Percentiles rank a stretch among this genome's conserved stretches.
phyloP scores from a whole-genome alignment of 2,113 vertebrate genomes.

The Fulmarus glacialis region DNA sequence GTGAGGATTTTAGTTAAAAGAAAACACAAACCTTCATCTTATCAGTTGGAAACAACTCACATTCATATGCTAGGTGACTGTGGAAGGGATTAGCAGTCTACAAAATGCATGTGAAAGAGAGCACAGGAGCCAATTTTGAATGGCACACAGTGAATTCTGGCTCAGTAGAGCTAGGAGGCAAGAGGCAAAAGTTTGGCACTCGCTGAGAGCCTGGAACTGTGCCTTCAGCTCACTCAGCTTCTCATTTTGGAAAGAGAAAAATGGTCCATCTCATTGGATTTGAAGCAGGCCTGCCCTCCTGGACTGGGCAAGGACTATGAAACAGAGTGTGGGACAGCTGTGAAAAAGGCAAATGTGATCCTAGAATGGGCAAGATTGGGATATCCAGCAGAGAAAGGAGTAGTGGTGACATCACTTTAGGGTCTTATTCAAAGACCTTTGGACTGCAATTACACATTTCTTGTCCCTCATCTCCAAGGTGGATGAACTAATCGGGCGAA shows the following conservation, averaged over 20 bases:
- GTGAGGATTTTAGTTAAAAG: neutral
- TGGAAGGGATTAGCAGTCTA: neutral
- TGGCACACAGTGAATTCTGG: neutral
- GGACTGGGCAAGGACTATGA: neutral
- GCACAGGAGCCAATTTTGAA: neutral
- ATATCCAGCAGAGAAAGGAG: neutral
- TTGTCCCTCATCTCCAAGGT: neutral
- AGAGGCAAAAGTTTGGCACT: neutral
- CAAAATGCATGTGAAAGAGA: neutral
- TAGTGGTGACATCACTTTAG: neutral
- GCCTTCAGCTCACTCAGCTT: slow-evolving; percentile 11
- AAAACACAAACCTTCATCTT: neutral
- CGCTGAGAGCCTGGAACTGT: neutral
- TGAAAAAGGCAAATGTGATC: neutral
- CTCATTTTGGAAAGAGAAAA: neutral
- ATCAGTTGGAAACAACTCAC: neutral
- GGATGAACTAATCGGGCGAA: neutral
- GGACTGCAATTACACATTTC: neutral
- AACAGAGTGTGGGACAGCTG: slow-evolving; percentile 5
- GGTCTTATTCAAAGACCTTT: neutral
- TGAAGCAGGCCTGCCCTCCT: neutral
- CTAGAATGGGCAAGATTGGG: neutral
- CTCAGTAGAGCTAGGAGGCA: slow-evolving; percentile 5
- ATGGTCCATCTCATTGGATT: neutral
- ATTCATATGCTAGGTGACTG: neutral